phyloP scores from a whole-genome alignment of 2,113 vertebrate species.

The Vulpes lagopus region DNA sequence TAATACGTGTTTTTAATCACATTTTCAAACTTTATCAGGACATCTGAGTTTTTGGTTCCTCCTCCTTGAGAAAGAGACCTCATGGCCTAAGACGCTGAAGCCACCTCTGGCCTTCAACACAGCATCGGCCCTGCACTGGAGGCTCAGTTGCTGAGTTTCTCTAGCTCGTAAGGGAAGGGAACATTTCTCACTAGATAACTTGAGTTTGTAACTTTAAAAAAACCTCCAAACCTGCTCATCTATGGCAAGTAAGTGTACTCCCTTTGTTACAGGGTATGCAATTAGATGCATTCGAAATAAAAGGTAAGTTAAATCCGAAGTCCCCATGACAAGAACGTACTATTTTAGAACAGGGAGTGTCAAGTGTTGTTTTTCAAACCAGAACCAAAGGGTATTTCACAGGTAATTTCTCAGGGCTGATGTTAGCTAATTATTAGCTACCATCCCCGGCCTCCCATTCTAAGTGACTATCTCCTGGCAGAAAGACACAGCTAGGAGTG shows the following conservation, averaged over 20 bases:
- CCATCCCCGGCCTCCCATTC: conserved; percentile 74
- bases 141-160: conserved; percentile 78
- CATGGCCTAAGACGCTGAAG: conserved; percentile 76
- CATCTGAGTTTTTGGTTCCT: conserved; percentile 84
- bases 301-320: conserved; percentile 76
- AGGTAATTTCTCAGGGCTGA: conserved; percentile 76
- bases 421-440: conserved; percentile 83
- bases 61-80: conserved; percentile 82
- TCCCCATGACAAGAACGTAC: conserved; percentile 71
- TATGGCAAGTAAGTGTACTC: conserved; percentile 83
- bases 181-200: conserved; percentile 83
- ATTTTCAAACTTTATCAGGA: conserved; percentile 78
- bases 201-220: conserved; percentile 76
- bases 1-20: conserved; percentile 69
- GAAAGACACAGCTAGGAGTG: conserved; percentile 74
- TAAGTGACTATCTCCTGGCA: conserved; percentile 77
- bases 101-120: conserved; percentile 82
- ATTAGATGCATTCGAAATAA: conserved; percentile 85
- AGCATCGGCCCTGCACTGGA: conserved; percentile 79
- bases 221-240: conserved; percentile 83
- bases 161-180: conserved; percentile 80
- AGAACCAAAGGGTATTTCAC: conserved; percentile 79
- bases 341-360: conserved; percentile 85
- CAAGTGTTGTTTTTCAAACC: conserved; percentile 79
- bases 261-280: conserved; percentile 85